phyloP scores from a whole-genome alignment of 2,113 vertebrate species.

The Ammodytes marinus region DNA sequence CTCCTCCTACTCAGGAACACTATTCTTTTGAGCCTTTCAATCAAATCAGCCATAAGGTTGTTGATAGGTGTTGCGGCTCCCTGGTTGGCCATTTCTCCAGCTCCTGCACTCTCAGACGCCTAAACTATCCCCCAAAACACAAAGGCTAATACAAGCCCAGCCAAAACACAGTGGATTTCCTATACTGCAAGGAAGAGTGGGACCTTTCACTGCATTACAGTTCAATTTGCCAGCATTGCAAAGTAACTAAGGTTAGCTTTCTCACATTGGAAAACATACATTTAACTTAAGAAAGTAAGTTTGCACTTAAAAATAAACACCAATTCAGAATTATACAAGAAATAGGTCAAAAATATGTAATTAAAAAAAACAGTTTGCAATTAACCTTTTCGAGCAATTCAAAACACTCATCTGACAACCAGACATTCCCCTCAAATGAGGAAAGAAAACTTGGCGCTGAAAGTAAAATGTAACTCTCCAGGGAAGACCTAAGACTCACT shows the following conservation, averaged over 20 bases:
- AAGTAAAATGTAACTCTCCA: conserved; percentile 24
- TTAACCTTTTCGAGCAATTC: background rate
- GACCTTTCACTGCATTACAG: background rate
- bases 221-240: no score
- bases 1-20: conserved; percentile 16
- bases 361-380: background rate
- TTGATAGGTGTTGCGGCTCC: conserved; percentile 27
- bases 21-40: conserved; percentile 27
- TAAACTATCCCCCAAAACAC: conserved; percentile 13
- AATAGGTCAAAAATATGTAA: background rate
- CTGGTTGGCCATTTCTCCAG: conserved; percentile 16
- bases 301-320: no score
- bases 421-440: conserved; percentile 20
- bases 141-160: background rate
- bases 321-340: background rate
- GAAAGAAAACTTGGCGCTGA: conserved; percentile 6
- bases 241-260: background rate
- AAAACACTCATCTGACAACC: background rate
- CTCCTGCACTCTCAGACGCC: conserved; percentile 13
- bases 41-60: conserved; percentile 33
- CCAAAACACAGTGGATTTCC: background rate
- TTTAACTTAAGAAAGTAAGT: background rate
- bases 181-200: background rate
- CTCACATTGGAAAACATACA: background rate
- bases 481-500: conserved; percentile 31